Evolutionary conservation across 1,140 invertebrate species (phyloP), one percentile per base, ranked within the genome.

Genomic region (Tetranychus cinnabarinus): DNA sequence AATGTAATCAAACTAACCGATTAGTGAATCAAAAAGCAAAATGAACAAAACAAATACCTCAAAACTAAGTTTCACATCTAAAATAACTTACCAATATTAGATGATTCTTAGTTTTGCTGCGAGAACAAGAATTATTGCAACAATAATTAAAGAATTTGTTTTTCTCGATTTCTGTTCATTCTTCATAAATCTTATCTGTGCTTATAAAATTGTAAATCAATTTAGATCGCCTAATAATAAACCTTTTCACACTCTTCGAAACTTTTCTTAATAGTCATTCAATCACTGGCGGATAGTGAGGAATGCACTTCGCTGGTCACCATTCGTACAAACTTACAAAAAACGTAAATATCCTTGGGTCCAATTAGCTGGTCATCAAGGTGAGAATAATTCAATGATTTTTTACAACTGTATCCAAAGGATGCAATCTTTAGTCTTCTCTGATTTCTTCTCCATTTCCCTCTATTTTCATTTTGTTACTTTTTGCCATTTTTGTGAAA

Each of bases 321-420:
- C 88, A 34, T 95, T 95, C 77, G 86, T 92, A 70, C 90, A 93
- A 74, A 92, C 87, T 0, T 93, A 91, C 77, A 92, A 91, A 72
- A 90, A 91, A 72, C 84, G 89, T 73, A 77, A 84, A 63, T 93
- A 95, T 76, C 89, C 88, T 57, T 96, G 90, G 90, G 86, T 96
- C 39, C 90, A 95, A 71, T 75, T 92, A 37, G 88, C 88, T 37
- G 88, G 88, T 5, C 88, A 91, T 71, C 86, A 90, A 74, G 86
- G 73, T 71, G 57, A 61, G 64, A 47, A 35, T n/a, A 42, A 33
- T 54, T 46, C 46, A 47, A 47, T 47, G 8, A 7, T 10, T 47
- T 47, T 3, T 47, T 47, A 15, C 23, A 2, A 15, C 46, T 47
- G 13, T 12, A 47, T 47, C 3, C 7, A 3, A 15, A 15, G 1